Evolutionary conservation across 2,888 invertebrate species (phyloP), one percentile per base, ranked within the genome.

Genomic region (Polietes domitor): DNA sequence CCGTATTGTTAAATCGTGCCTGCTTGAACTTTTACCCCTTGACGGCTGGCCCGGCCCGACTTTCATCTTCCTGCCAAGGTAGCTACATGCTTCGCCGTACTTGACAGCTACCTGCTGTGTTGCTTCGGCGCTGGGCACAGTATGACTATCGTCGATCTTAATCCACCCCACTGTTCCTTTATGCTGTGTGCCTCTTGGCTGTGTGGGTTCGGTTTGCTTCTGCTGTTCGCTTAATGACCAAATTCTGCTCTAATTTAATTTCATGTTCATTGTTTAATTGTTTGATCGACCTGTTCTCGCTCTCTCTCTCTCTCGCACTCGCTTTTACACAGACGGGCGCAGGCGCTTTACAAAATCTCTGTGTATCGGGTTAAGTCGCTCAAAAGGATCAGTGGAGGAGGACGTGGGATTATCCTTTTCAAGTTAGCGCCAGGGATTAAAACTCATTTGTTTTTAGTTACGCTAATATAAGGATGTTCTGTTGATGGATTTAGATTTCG

Each of bases 401-500:
- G 28, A 4, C 6, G 37, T 70, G 21, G 26, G 19, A 28, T 75
- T 47, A 76, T 71, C 17, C 50, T 26, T 63, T 71, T 21, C 70
- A 71, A 53, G 50, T 70, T 79, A 80, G 83, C 80, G 80, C 77
- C 80, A 76, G 74, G 70, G 82, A 73, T 85, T 83, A 77, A 81
- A 79, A 79, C 80, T 77, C 76, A 85, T 85, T 85, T 85, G 80
- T 72, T 77, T 85, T 71, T 43, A 47, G 61, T 28, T 58, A 53
- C 19, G 43, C 28, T 78, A 72, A 37, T 76, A 17, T 19, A 73
- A 73, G 84, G 81, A 32, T 73, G 78, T 84, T 76, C 41, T 84
- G 83, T 84, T 84, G 80, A 78, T 81, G 68, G 83, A 72, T 84
- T 79, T 73, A 76, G 61, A 81, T 76, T 43, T 75, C 9, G 21